Evolutionary conservation across 2,797 vertebrate genomes (phyloP).

Genomic region (Sternotherus odoratus): DNA sequence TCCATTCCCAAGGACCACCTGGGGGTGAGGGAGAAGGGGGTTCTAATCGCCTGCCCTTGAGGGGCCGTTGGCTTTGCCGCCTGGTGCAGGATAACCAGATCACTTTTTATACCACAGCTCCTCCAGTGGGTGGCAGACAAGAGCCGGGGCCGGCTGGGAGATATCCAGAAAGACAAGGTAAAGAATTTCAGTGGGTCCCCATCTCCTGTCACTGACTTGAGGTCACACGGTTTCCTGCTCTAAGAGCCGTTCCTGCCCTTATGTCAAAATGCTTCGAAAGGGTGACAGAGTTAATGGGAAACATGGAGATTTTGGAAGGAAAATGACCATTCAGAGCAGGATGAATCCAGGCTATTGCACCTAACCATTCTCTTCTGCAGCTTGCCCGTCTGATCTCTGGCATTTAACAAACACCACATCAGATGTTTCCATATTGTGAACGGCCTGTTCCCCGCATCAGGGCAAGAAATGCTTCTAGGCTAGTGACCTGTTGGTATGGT

Average conservation of each 20-base stretch:
- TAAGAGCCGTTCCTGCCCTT: no score
- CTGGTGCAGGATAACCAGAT: neutral
- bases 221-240: neutral
- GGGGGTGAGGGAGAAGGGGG: neutral
- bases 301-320: neutral
- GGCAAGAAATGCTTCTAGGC: neutral
- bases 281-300: neutral
- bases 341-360: neutral
- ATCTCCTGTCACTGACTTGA: neutral
- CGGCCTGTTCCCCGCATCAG: neutral
- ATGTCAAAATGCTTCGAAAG: neutral
- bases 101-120: conserved; percentile 13
- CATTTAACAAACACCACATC: neutral
- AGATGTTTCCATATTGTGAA: neutral
- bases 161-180: conserved; percentile 78
- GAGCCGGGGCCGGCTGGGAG: neutral
- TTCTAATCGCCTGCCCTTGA: fast-evolving
- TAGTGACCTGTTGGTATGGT: neutral
- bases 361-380: neutral
- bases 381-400: neutral
- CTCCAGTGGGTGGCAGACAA: conserved; percentile 38
- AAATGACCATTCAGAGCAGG: neutral
- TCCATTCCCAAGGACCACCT: neutral
- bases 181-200: neutral
- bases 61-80: neutral